phyloP scores from a whole-genome alignment of 2,888 invertebrate genomes.

The Petrolisthes cinctipes region DNA sequence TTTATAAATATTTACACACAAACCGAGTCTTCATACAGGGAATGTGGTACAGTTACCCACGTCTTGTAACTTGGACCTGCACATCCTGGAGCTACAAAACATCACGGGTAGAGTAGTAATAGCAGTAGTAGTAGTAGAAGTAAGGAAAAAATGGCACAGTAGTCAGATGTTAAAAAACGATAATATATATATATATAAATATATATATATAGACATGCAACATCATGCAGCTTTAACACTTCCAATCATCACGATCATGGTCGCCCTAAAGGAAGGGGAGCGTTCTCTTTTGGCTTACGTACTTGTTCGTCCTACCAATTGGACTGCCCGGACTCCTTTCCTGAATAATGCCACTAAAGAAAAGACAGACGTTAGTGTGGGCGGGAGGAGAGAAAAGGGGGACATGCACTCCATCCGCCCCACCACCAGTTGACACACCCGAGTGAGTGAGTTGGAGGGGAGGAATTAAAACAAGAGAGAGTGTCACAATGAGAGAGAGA shows the following conservation, averaged over 20 bases:
- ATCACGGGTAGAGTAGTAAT: slow-evolving; percentile 44
- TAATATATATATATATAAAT: slow-evolving; percentile 50
- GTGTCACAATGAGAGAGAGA: background rate
- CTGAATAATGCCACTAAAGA: slow-evolving; percentile 97
- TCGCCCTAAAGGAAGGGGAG: slow-evolving; percentile 34
- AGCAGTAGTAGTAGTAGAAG: background rate
- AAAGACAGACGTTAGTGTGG: slow-evolving; percentile 65
- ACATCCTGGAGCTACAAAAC: slow-evolving; percentile 52
- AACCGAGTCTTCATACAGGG: no score
- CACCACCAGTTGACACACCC: background rate
- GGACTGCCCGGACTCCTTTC: slow-evolving; percentile 99
- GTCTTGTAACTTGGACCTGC: slow-evolving; percentile 24
- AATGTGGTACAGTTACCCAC: no score
- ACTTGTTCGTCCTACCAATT: slow-evolving; percentile 98
- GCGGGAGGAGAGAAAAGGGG: slow-evolving; percentile 46
- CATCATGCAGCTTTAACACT: slow-evolving; percentile 28
- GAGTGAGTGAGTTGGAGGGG: background rate
- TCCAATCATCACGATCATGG: slow-evolving; percentile 58
- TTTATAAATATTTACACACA: no score
- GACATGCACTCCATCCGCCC: slow-evolving; percentile 12
- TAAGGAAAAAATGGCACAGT: slow-evolving; percentile 7
- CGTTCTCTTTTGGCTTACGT: slow-evolving; percentile 74
- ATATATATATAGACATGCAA: background rate
- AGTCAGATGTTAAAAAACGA: slow-evolving; percentile 45
- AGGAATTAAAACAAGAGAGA: no score